phyloP scores from a whole-genome alignment of 2,113 vertebrate genomes.

The Castor canadensis region DNA sequence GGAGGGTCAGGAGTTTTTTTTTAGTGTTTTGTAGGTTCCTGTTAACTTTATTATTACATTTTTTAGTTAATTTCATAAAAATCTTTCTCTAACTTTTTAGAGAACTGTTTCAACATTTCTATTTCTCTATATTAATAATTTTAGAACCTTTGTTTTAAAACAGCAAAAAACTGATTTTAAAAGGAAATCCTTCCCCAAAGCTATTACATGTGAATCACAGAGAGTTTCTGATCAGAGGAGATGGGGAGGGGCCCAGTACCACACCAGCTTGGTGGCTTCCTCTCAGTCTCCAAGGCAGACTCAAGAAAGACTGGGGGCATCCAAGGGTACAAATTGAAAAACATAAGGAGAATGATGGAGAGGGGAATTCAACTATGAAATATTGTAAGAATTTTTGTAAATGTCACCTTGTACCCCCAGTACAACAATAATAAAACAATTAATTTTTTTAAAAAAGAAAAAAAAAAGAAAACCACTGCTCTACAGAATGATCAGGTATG shows the following conservation, averaged over 20 bases:
- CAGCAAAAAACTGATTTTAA: slow-evolving; percentile 21
- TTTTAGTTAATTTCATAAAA: slow-evolving; percentile 44
- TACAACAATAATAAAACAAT: too few relatives aligned
- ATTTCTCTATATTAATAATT: slow-evolving; percentile 8
- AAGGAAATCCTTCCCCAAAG: neutral
- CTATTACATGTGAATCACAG: neutral
- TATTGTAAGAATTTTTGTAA: too few relatives aligned
- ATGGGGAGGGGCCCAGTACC: neutral
- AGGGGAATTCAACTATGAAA: too few relatives aligned
- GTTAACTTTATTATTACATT: slow-evolving; percentile 8
- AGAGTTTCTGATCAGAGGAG: neutral
- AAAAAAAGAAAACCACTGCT: neutral
- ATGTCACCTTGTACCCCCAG: too few relatives aligned
- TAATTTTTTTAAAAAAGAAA: too few relatives aligned
- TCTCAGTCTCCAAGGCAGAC: neutral
- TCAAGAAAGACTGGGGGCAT: neutral
- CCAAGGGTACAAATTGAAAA: neutral
- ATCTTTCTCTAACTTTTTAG: neutral
- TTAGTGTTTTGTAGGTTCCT: neutral
- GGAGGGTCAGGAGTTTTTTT: slow-evolving; percentile 48
- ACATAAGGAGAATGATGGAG: too few relatives aligned
- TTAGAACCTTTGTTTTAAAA: slow-evolving; percentile 12
- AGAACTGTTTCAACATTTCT: neutral
- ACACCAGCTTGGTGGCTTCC: neutral
- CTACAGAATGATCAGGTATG: neutral